Evolutionary conservation across 2,888 invertebrate species (phyloP).

Genomic region (Hypomecis atomaria): DNA sequence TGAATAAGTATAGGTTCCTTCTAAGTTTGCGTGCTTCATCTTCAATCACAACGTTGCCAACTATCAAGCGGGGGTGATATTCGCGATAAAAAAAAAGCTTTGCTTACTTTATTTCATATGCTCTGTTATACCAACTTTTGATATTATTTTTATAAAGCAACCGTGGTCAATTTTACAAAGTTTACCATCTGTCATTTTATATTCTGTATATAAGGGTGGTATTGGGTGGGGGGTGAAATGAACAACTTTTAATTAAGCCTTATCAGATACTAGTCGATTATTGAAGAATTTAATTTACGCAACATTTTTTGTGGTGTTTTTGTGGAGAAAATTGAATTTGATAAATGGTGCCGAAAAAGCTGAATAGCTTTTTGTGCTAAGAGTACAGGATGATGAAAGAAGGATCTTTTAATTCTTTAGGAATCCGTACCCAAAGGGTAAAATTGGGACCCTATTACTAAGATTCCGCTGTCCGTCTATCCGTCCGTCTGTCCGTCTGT

Average conservation of each 20-base stretch:
- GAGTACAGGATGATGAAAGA: neutral
- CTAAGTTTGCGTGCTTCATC: no score
- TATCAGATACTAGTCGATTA: conserved; percentile 53
- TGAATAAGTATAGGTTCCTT: no score
- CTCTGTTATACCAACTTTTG: no score
- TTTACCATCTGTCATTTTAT: conserved; percentile 1
- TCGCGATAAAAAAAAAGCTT: no score
- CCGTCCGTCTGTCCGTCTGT: no score
- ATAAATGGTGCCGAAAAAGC: conserved; percentile 9
- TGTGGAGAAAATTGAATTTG: conserved; percentile 19
- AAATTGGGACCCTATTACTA: no score
- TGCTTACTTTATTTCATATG: neutral
- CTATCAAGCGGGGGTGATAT: no score
- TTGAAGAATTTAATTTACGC: conserved; percentile 52
- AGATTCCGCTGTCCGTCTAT: no score
- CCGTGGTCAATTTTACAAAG: neutral
- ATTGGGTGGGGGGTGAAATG: conserved; percentile 42
- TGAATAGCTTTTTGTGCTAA: conserved; percentile 5
- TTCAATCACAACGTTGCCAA: no score
- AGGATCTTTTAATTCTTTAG: no score
- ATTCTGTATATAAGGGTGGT: conserved; percentile 9
- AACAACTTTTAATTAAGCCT: conserved; percentile 64
- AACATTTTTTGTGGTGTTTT: conserved; percentile 24
- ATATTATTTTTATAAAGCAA: no score
- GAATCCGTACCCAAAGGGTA: no score